Evolutionary conservation across 2,797 vertebrate genomes (phyloP).

Genomic region (Aldrovandia affinis): DNA sequence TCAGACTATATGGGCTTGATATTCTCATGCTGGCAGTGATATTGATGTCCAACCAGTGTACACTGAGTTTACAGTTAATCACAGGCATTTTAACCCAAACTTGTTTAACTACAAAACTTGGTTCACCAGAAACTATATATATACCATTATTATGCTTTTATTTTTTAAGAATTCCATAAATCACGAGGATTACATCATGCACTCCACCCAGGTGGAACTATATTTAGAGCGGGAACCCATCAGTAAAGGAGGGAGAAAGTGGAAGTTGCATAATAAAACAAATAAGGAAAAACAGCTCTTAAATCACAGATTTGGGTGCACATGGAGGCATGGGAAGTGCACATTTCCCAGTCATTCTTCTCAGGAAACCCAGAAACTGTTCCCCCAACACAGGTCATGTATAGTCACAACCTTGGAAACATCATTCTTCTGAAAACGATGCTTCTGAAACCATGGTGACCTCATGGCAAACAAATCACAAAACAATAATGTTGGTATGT

Average conservation of each 20-base stretch:
- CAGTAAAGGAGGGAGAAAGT: constrained; percentile 53
- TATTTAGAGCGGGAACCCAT: constrained; percentile 60
- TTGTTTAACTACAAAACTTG: too few relatives aligned
- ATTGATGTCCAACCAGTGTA: too few relatives aligned
- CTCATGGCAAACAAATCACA: constrained; percentile 37
- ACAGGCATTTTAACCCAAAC: too few relatives aligned
- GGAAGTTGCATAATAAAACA: constrained; percentile 78
- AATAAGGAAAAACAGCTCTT: constrained; percentile 72
- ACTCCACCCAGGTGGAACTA: constrained; percentile 37
- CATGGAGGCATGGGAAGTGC: constrained; percentile 80
- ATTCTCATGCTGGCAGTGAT: too few relatives aligned
- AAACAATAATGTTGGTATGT: constrained; percentile 9
- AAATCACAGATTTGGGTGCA: constrained; percentile 73
- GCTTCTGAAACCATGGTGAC: constrained; percentile 64
- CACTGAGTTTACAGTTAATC: too few relatives aligned
- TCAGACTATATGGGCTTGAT: too few relatives aligned
- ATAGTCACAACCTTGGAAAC: constrained; percentile 68
- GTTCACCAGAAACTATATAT: too few relatives aligned
- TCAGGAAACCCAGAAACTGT: constrained; percentile 69
- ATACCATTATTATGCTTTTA: too few relatives aligned
- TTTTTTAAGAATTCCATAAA: not conserved
- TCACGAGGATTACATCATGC: constrained; percentile 34
- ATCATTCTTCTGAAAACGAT: too few relatives aligned
- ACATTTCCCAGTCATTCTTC: constrained; percentile 77
- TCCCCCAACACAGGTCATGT: constrained; percentile 64